phyloP scores from a whole-genome alignment of 2,113 vertebrate genomes.

The Paraplagusia blochii region DNA sequence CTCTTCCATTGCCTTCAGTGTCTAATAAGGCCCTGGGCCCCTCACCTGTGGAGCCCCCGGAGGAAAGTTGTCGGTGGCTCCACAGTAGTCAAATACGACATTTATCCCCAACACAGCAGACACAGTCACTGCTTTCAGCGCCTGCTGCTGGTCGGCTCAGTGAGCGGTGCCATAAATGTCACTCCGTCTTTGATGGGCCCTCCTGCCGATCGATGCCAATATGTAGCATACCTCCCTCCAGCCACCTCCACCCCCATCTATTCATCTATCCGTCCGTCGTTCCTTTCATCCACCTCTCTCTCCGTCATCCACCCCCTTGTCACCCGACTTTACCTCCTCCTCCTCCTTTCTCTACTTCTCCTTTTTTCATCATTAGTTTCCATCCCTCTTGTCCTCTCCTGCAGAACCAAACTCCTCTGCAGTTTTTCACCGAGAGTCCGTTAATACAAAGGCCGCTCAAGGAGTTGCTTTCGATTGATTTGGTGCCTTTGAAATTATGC shows the following conservation, averaged over 20 bases:
- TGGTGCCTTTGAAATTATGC: too few species aligned
- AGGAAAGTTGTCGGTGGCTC: constrained; percentile 31
- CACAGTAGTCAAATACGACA: constrained; percentile 40
- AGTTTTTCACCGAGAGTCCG: neutral
- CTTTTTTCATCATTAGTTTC: constrained; percentile 44
- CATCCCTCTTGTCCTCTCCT: neutral
- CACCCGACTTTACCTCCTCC: neutral
- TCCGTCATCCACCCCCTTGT: constrained; percentile 29
- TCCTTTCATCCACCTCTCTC: constrained; percentile 29
- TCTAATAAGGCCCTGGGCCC: constrained; percentile 40
- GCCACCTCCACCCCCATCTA: constrained; percentile 41
- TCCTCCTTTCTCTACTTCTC: constrained; percentile 26
- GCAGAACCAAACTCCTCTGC: constrained; percentile 3
- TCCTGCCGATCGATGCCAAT: constrained; percentile 69
- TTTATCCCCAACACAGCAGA: constrained; percentile 44
- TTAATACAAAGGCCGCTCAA: too few species aligned
- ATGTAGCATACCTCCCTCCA: constrained; percentile 57
- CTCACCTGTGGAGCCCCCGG: constrained; percentile 26
- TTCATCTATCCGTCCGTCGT: constrained; percentile 26
- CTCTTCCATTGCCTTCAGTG: constrained; percentile 13
- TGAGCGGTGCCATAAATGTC: constrained; percentile 62
- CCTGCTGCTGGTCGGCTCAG: constrained; percentile 29
- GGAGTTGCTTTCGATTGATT: too few species aligned
- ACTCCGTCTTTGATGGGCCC: constrained; percentile 60
- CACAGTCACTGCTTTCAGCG: constrained; percentile 45